Conservation (phyloP, 2,888 invertebrate species). For the Drosophila mayaguana region DNA sequence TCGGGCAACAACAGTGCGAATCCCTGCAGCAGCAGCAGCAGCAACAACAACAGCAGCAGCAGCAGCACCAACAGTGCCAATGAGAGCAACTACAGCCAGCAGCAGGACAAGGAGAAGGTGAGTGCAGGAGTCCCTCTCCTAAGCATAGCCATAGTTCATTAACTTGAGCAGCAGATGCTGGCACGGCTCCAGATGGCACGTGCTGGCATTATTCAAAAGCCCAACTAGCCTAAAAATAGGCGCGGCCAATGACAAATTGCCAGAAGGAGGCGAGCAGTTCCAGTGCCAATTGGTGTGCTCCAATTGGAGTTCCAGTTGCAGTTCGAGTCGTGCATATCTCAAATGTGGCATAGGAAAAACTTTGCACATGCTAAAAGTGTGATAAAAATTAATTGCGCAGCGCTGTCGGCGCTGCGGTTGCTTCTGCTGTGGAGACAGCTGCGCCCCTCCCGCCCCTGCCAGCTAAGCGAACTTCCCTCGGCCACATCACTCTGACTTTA, state of each 20-base stretch:
- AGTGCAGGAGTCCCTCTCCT: constrained; percentile 4
- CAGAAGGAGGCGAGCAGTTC: constrained; percentile 19
- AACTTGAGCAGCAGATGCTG: constrained; percentile 29
- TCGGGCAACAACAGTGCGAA: constrained; percentile 12
- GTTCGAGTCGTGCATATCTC: constrained; percentile 32
- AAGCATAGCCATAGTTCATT: constrained; percentile 60
- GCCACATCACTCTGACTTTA: constrained; percentile 29
- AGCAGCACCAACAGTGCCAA: not conserved
- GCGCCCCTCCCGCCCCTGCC: not conserved
- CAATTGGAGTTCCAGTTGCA: constrained; percentile 5
- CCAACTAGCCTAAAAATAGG: constrained; percentile 67
- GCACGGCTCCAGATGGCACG: constrained; percentile 48
- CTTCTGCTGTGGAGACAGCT: constrained; percentile 19
- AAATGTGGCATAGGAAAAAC: constrained; percentile 43
- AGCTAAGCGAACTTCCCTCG: not conserved
- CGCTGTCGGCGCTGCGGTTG: constrained; percentile 33
- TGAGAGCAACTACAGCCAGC: constrained; percentile 21
- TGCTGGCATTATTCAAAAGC: constrained; percentile 71
- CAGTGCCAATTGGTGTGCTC: not conserved
- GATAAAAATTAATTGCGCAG: constrained; percentile 85
- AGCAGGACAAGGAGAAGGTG: constrained; percentile 53
- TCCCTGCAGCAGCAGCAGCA: constrained; percentile 13
- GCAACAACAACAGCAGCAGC: not conserved
- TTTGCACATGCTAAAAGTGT: constrained; percentile 80
- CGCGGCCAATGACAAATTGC: constrained; percentile 71